phyloP scores from a whole-genome alignment of 2,797 vertebrate genomes.

The Anolis apletophallus region DNA sequence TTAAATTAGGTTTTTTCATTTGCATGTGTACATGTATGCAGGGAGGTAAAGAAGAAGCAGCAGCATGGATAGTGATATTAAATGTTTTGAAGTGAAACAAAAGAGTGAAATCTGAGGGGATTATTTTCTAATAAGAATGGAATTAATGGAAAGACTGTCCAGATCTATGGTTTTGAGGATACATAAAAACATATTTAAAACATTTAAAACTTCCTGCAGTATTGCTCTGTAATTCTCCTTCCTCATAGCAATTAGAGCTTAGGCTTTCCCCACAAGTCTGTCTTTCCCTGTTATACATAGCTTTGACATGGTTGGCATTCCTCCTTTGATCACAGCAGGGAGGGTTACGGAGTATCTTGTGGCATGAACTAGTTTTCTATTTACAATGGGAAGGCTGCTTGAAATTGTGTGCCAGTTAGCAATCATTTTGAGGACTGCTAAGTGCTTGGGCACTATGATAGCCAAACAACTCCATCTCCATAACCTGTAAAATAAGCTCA shows the following conservation, averaged over 20 bases:
- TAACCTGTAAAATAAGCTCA: not conserved
- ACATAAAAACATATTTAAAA: constrained; percentile 3
- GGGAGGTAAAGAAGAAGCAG: not conserved
- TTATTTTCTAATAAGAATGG: not conserved
- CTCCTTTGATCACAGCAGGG: constrained; percentile 67
- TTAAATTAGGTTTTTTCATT: constrained; percentile 7
- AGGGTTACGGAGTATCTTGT: constrained; percentile 53
- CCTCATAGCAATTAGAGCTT: constrained; percentile 34
- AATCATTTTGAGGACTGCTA: constrained; percentile 32
- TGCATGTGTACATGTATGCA: not conserved
- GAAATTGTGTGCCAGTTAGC: constrained; percentile 47
- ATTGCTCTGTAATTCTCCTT: constrained; percentile 11
- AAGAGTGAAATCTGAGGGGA: not conserved
- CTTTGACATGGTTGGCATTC: constrained; percentile 43
- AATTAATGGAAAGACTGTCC: constrained; percentile 1
- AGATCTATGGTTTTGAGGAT: not conserved
- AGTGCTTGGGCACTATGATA: constrained; percentile 38
- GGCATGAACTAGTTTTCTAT: constrained; percentile 56
- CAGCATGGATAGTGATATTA: not conserved
- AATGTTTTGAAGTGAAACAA: constrained; percentile 14
- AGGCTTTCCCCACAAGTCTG: constrained; percentile 50
- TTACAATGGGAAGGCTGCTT: constrained; percentile 54
- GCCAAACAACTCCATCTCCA: not conserved
- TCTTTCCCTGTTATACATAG: constrained; percentile 46
- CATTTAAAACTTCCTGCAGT: not conserved